Evolutionary conservation across 2,888 invertebrate genomes (phyloP).

Genomic region (Podabrus alpinus): DNA sequence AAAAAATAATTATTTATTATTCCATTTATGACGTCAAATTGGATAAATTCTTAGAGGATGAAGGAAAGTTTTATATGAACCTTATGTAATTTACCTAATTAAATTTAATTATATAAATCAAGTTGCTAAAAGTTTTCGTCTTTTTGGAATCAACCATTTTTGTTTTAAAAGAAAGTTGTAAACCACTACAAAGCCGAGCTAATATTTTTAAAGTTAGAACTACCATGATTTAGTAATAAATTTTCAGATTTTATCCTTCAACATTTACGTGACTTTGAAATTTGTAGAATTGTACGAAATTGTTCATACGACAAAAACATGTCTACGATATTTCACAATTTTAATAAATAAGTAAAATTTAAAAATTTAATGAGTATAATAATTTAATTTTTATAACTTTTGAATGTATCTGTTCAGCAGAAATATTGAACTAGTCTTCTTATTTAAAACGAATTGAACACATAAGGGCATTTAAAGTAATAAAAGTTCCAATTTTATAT

Average conservation of each 20-base stretch:
- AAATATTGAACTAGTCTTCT: too few relatives aligned
- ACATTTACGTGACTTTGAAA: constrained; percentile 26
- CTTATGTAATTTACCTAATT: background rate
- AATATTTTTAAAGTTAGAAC: constrained; percentile 23
- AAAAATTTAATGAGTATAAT: background rate
- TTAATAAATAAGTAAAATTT: background rate
- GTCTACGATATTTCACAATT: background rate
- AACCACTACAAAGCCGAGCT: background rate
- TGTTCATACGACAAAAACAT: background rate
- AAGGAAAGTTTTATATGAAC: too few relatives aligned
- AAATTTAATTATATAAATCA: background rate
- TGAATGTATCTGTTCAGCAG: background rate
- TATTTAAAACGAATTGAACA: too few relatives aligned
- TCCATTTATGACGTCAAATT: too few relatives aligned
- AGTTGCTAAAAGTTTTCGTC: background rate
- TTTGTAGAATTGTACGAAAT: constrained; percentile 19
- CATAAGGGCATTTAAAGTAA: too few relatives aligned
- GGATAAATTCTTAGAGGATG: too few relatives aligned
- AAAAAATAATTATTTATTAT: too few relatives aligned
- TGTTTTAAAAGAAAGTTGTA: background rate
- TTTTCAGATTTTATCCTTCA: constrained; percentile 30
- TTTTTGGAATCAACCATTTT: background rate
- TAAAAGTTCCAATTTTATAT: too few relatives aligned
- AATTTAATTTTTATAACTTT: background rate
- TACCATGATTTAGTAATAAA: constrained; percentile 33